phyloP scores from a whole-genome alignment of 2,113 vertebrate species.

The Calyptomena viridis region DNA sequence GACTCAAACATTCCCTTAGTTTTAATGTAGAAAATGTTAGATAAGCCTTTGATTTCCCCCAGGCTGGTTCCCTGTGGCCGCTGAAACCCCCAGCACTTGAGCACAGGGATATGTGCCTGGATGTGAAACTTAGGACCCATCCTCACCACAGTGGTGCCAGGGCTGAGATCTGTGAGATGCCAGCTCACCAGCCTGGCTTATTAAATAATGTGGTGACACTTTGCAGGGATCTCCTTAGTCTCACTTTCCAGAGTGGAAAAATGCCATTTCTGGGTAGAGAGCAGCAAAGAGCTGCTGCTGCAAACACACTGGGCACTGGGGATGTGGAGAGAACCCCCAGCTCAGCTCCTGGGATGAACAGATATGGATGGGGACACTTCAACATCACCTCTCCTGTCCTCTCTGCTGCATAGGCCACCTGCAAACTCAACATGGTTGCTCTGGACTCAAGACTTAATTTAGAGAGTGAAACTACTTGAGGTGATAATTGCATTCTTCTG shows the following conservation, averaged over 20 bases:
- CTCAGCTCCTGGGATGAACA: accelerated
- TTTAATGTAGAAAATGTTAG: not conserved
- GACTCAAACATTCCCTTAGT: not conserved
- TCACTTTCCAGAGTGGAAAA: not conserved
- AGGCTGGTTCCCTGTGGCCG: not conserved
- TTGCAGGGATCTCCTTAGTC: not conserved
- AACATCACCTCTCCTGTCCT: not conserved
- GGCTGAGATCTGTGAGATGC: not conserved
- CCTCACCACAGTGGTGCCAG: not conserved
- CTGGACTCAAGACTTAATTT: not conserved
- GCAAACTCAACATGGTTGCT: not conserved
- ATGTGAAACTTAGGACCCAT: not conserved
- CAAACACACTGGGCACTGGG: accelerated
- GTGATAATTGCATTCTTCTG: not conserved
- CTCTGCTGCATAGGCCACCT: not conserved
- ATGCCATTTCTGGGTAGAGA: not conserved
- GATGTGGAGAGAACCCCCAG: not conserved
- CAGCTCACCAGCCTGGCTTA: not conserved
- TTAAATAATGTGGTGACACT: not conserved
- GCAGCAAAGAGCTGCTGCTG: not conserved
- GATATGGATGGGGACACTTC: no score
- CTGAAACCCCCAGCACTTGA: not conserved
- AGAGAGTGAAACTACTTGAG: not conserved
- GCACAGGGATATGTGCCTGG: not conserved
- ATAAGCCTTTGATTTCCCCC: not conserved